Base-by-base conservation (phyloP, 2,797 vertebrate genomes). In the Enteromius paludinosus region DNA sequence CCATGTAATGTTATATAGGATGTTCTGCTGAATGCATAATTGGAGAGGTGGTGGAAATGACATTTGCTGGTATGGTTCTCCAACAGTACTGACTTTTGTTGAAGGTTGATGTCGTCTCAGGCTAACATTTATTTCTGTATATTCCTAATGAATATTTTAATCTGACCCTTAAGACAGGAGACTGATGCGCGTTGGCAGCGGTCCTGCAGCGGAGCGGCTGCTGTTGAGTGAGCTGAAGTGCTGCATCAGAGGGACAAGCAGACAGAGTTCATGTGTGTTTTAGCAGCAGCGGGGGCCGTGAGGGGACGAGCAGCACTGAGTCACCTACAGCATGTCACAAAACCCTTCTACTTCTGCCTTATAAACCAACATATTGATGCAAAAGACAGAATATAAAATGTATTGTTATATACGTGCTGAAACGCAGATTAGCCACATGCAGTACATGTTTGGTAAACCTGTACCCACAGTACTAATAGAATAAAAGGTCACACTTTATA, bases 231-330 rank as follows among this genome's bases (percentile, higher is more conserved):
- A 30, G 59, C 59, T 65, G 49, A 88, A 70, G 86, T 80, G 82
- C 79, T 86, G 86, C 86, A 89, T 88, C 91, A n/a, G 52, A 88
- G 91, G 90, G 91, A 93, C 87, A 38, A 74, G 84, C 86, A 90
- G 73, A 20, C 84, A 87, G 89, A 82, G 86, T 91, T 90, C 90
- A 91, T 25, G 11, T 43, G 78, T 65, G 54, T 68, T 43, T 85
- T 87, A 86, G 76, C 20, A 45, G 25, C 45, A 28, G 47, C 20
- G 28, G 9, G 18, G 41, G 41, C 43, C 41, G 14, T 33, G 28
- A 49, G 69, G 17, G 69, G 69, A 72, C 10, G 12, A 23, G 3
- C 62, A 35, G 62, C 62, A 65, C 62, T 20, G 12, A 69, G 6
- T 25, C 66, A 47, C 17, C 25, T 18, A 71, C 45, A 71, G 69